Evolutionary conservation across 2,797 vertebrate genomes (phyloP), one percentile per base, ranked within the genome.

Genomic region (Ctenopoma kingsleyae): DNA sequence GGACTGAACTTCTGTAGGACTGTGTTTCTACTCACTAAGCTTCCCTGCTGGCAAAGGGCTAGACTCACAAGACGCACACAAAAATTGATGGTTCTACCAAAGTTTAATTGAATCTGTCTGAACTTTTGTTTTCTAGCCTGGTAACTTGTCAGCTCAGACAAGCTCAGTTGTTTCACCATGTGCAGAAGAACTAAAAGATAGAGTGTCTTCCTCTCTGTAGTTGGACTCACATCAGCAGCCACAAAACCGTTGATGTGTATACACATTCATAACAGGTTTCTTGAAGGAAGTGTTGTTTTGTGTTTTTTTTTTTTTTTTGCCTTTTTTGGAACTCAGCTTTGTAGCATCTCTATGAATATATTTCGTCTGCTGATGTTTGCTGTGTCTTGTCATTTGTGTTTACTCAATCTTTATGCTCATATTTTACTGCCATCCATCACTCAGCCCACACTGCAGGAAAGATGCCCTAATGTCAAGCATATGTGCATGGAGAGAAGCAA

Each of bases 401-500:
- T 25, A 32, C 35, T 60, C 20, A 56, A 53, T 22, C 66, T 73
- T 67, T 46, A 25, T 50, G 20, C 30, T 25, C 8, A 8, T 46
- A 15, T 23, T 69, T 72, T 50, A 70, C 71, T 65, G 55, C 16
- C 23, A 46, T 54, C 20, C 51, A 51, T 74, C 32, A 52, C 38
- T 58, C 43, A 40, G 43, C 16, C 43, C 59, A 40, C 54, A 48
- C 56, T 32, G 50, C 46, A 15, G 59, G 55, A 55, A 59, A 41
- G 17, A 71, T 66, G 51, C 47, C 51, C 44, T 49, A 62, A 63
- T 78, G 55, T 72, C 52, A 80, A 63, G 50, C 50, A 68, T 59
- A 63, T 74, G 66, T 56, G 38, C 44, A 15, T 47, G n/a, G 11
- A 36, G 56, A 23, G 17, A 64, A 47, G 30, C 40, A 63, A 81